These are phyloP conservation scores for Sciurus carolinensis DNA, from an alignment of 2,797 vertebrate species.

Conservation along the genomic window DNA sequence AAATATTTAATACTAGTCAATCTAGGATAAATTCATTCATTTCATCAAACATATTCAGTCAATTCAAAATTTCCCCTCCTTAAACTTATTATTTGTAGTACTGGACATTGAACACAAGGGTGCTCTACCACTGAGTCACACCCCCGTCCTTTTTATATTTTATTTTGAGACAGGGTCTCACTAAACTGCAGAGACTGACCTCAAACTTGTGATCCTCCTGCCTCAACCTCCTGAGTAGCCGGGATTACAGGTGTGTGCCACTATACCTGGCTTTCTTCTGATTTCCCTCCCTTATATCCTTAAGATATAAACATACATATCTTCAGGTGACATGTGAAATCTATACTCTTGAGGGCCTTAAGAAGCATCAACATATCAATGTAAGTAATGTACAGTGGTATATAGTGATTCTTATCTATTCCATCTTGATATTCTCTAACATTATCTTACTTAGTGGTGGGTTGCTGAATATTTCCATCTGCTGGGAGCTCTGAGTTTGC, in stretches of 20 bases:
- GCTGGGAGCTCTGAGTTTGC: background rate
- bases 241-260: background rate
- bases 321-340: background rate
- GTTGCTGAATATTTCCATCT: background rate
- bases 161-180: background rate
- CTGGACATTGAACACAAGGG: background rate
- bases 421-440: background rate
- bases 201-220: background rate
- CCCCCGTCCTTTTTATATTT: background rate
- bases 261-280: background rate
- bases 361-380: background rate
- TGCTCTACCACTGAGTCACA: background rate
- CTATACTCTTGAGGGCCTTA: background rate
- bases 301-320: no score
- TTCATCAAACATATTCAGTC: background rate
- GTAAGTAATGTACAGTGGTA: background rate
- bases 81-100: background rate
- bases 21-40: background rate
- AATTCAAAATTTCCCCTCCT: background rate
- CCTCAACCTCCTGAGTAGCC: background rate
- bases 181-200: background rate
- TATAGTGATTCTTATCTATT: background rate
- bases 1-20: constrained; percentile 34
- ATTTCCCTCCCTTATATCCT: no score
- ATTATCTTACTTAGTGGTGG: background rate